These are phyloP conservation scores for Ostrea denselamellosa DNA, from an alignment of 1,140 invertebrate genomes.

Conservation along the genomic window DNA sequence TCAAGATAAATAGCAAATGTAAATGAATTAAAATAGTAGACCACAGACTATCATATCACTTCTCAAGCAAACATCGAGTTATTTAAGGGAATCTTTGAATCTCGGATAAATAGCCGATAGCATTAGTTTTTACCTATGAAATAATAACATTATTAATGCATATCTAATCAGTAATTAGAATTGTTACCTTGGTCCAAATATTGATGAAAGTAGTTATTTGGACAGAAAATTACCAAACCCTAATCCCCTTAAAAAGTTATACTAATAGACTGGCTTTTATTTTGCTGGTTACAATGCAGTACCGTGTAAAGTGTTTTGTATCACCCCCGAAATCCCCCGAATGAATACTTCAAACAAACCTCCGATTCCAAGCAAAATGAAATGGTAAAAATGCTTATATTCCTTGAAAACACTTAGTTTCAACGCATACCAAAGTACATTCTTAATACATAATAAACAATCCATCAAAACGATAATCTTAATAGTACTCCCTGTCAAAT, in stretches of 20 bases:
- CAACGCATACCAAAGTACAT: not conserved
- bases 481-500: not conserved
- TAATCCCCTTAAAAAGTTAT: slow-evolving; percentile 27
- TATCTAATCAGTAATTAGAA: slow-evolving; percentile 26
- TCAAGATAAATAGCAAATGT: slow-evolving; percentile 11
- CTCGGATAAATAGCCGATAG: slow-evolving; percentile 8
- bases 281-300: not conserved
- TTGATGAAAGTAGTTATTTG: slow-evolving; percentile 21
- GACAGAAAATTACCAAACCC: not conserved
- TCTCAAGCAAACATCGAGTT: slow-evolving; percentile 18
- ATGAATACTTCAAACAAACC: not conserved
- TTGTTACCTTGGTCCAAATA: slow-evolving; percentile 35
- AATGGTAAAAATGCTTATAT: not conserved
- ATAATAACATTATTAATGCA: slow-evolving; percentile 29
- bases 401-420: not conserved
- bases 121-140: slow-evolving; percentile 30
- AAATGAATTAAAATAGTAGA: slow-evolving; percentile 31
- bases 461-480: not conserved
- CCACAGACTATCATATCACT: slow-evolving; percentile 17
- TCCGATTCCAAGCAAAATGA: not conserved
- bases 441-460: not conserved
- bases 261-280: not conserved
- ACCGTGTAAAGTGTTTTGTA: not conserved
- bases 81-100: not conserved
- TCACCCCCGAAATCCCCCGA: not conserved